These are phyloP conservation scores for Aphis craccivora DNA, from an alignment of 1,140 invertebrate species.

Conservation along the genomic window DNA sequence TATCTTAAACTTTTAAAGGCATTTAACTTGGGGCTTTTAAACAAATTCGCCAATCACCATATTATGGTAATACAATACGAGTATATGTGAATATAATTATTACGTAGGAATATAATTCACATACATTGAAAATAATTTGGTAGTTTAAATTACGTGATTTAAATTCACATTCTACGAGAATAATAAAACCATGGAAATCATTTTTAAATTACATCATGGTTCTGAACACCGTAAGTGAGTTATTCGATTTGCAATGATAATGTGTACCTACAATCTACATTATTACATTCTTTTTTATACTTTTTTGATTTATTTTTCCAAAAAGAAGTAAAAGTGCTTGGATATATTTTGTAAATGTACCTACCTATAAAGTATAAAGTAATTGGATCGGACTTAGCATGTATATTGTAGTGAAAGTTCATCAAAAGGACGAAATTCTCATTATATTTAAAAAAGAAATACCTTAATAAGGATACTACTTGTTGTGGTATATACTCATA, in stretches of 20 bases:
- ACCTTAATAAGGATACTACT: not conserved
- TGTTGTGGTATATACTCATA: not conserved
- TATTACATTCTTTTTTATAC: not conserved
- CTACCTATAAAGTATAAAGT: not conserved
- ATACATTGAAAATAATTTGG: constrained; percentile 10
- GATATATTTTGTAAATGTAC: not conserved
- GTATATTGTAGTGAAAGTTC: not conserved
- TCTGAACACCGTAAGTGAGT: not conserved
- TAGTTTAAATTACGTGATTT: not conserved
- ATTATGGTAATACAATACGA: not conserved
- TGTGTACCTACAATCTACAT: not conserved
- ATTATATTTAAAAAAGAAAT: not conserved
- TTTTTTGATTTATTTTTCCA: not conserved
- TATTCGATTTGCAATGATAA: not conserved
- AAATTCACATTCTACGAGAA: not conserved
- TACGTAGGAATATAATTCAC: not conserved
- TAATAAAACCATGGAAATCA: not conserved
- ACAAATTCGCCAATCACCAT: not conserved
- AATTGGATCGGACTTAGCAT: not conserved
- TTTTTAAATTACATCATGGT: not conserved
- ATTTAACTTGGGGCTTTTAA: not conserved
- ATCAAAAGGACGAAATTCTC: not conserved
- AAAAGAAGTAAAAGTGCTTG: not conserved
- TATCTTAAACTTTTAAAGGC: not conserved
- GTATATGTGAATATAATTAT: not conserved